A percentile compares a stretch with the other conserved stretches of the same genome.
phyloP scores from a whole-genome alignment of 2,888 invertebrate species.

The Glyphotaelius pellucidus region DNA sequence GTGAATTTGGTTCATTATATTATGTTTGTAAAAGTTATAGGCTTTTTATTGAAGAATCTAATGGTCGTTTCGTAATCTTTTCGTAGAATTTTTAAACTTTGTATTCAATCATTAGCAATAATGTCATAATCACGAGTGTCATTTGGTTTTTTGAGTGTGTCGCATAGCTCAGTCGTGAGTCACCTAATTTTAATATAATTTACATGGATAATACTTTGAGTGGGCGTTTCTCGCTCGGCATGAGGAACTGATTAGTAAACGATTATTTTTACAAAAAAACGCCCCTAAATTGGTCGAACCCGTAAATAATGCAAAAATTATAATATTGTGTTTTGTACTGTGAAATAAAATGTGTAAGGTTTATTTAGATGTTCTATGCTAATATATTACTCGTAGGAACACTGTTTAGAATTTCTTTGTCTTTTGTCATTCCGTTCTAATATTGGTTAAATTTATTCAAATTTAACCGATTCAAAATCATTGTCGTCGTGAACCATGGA shows the following conservation, averaged over 20 bases:
- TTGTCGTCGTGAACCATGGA: too few species aligned
- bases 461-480: too few species aligned
- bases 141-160: background rate
- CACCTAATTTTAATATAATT: background rate
- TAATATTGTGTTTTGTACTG: background rate
- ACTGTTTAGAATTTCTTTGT: background rate
- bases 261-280: background rate
- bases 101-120: background rate
- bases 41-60: background rate
- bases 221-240: background rate
- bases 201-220: background rate
- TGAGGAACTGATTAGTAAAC: conserved; percentile 2
- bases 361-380: background rate
- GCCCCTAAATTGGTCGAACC: background rate
- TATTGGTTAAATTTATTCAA: too few species aligned
- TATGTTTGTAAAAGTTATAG: background rate
- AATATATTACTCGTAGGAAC: background rate
- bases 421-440: too few species aligned
- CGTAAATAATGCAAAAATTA: background rate
- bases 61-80: too few species aligned
- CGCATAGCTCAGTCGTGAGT: background rate
- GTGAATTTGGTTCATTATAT: too few species aligned
- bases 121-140: background rate
- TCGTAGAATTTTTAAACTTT: too few species aligned
- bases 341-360: background rate